A percentile compares a stretch with the other conserved stretches of the same genome.
Conservation (phyloP, 2,888 invertebrate species). For the Stenodera caucasica region DNA sequence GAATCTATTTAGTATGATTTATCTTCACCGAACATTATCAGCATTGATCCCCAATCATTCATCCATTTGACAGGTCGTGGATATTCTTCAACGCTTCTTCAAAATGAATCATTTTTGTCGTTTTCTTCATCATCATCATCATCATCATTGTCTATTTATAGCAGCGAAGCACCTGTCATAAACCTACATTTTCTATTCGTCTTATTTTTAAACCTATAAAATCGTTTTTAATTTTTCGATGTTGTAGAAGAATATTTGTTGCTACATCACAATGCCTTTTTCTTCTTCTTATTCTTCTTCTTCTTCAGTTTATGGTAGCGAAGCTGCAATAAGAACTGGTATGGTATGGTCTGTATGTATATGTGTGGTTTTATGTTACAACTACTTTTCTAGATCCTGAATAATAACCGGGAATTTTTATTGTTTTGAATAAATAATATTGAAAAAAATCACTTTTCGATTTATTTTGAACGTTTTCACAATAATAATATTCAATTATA, state of each 20-base stretch:
- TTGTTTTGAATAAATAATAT: background rate
- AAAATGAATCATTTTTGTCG: background rate
- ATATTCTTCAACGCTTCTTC: constrained; percentile 5
- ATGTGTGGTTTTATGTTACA: constrained; percentile 2
- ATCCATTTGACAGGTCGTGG: background rate
- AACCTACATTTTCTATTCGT: too few species aligned
- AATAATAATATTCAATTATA: too few species aligned
- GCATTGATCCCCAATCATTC: constrained; percentile 5
- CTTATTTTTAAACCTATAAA: too few species aligned
- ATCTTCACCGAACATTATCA: constrained; percentile 3
- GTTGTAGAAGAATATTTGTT: too few species aligned
- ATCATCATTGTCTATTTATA: background rate
- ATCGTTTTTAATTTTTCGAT: too few species aligned
- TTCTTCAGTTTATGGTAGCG: background rate
- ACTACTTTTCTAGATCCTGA: constrained; percentile 1
- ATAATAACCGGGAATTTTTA: background rate
- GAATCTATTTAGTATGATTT: constrained; percentile 1
- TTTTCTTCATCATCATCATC: background rate
- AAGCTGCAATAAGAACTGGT: constrained; percentile 3
- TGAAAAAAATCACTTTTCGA: too few species aligned
- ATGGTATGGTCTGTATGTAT: too few species aligned
- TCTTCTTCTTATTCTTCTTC: background rate
- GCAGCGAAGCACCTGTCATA: too few species aligned
- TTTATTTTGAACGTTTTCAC: too few species aligned
- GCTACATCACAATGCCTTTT: too few species aligned